phyloP scores from a whole-genome alignment of 2,113 vertebrate species.

The Forbesichthys papilliferus region DNA sequence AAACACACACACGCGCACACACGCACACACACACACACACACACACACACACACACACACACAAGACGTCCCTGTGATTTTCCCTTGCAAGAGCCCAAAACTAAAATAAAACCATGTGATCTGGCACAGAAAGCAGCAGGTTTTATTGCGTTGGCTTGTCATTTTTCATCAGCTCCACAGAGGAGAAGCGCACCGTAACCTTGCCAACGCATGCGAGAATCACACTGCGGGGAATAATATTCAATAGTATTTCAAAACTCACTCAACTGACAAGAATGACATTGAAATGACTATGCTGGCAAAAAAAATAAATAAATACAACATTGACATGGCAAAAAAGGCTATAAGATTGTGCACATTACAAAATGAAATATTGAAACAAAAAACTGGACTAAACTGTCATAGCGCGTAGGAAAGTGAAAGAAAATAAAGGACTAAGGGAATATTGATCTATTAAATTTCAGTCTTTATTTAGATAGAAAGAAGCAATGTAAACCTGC shows the following conservation, averaged over 20 bases:
- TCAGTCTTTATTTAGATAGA: constrained; percentile 22
- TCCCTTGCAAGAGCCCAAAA: not conserved
- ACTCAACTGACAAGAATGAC: not conserved
- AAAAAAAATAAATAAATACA: not conserved
- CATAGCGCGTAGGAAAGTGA: not conserved
- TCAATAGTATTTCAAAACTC: not conserved
- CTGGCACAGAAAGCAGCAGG: not conserved
- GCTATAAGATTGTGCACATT: not conserved
- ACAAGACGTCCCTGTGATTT: not conserved
- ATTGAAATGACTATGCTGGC: not conserved
- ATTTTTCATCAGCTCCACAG: not conserved
- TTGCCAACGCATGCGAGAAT: not conserved
- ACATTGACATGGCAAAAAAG: not conserved
- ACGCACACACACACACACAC: not conserved
- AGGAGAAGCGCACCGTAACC: not conserved
- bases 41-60: constrained; percentile 11
- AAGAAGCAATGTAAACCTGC: constrained; percentile 23
- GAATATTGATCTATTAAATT: constrained; percentile 3
- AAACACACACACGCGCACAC: constrained; percentile 1
- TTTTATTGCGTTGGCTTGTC: constrained; percentile 6
- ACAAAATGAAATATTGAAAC: not conserved
- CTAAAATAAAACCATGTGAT: constrained; percentile 7
- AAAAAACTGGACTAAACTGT: not conserved
- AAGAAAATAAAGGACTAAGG: not conserved
- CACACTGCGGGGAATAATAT: constrained; percentile 11